phyloP scores from a whole-genome alignment of 2,888 invertebrate genomes.

The Tenthredo amoena region DNA sequence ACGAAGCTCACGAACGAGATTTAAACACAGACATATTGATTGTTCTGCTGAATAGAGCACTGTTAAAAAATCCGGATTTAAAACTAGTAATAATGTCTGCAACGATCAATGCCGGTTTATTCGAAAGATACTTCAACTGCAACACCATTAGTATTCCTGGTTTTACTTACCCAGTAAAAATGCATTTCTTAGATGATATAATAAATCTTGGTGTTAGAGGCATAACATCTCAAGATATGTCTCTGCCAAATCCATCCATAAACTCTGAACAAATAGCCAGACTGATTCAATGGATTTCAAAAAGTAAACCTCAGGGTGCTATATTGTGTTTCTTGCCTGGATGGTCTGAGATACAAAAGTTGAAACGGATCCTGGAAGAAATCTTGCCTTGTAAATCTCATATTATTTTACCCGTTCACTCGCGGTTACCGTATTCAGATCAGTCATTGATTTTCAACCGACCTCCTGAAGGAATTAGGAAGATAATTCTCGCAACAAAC shows the following conservation, averaged over 20 bases:
- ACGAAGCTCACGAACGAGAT: constrained; percentile 88
- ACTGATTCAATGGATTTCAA: constrained; percentile 81
- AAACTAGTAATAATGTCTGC: constrained; percentile 88
- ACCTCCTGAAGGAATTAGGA: constrained; percentile 80
- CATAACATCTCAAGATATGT: constrained; percentile 66
- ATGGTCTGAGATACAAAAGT: constrained; percentile 84
- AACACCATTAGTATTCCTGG: constrained; percentile 81
- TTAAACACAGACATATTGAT: constrained; percentile 85
- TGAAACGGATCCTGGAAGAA: constrained; percentile 79
- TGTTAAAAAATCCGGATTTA: constrained; percentile 80
- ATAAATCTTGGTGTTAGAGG: constrained; percentile 57
- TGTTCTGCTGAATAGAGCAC: constrained; percentile 81
- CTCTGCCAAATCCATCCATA: constrained; percentile 74
- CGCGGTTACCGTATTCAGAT: constrained; percentile 76
- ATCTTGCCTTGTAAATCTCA: constrained; percentile 68
- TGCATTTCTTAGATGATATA: constrained; percentile 81
- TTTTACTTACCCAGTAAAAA: constrained; percentile 82
- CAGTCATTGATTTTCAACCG: constrained; percentile 68
- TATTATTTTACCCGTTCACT: constrained; percentile 81
- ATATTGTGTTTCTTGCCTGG: constrained; percentile 89
- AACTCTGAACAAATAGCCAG: constrained; percentile 79
- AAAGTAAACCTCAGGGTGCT: constrained; percentile 82
- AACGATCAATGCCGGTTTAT: constrained; percentile 83
- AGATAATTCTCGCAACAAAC: constrained; percentile 86
- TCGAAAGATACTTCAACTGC: constrained; percentile 81